Evolutionary conservation across 2,113 vertebrate genomes (phyloP).

Genomic region (Gila orcuttii): DNA sequence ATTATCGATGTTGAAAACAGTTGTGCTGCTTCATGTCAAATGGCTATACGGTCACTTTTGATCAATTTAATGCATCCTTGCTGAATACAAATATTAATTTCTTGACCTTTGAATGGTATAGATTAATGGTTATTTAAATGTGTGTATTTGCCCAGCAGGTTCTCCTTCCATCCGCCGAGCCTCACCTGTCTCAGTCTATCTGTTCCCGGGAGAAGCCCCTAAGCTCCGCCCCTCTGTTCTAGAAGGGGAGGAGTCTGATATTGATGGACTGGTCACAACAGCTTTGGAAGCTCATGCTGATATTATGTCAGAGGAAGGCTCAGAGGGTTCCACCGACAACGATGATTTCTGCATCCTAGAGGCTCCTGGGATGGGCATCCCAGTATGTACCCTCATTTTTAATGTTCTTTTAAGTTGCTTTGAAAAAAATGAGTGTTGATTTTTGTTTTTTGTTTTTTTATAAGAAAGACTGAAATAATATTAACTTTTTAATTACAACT

Average conservation of each 20-base stretch:
- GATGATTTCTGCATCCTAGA: conserved; percentile 94
- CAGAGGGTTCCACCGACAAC: conserved; percentile 81
- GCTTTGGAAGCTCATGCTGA: conserved; percentile 73
- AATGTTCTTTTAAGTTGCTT: not conserved
- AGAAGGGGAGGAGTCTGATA: conserved; percentile 67
- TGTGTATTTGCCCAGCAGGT: conserved; percentile 62
- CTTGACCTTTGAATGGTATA: not conserved
- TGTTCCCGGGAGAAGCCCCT: conserved; percentile 85
- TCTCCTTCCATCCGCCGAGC: conserved; percentile 73
- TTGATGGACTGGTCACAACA: conserved; percentile 70
- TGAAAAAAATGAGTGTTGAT: not conserved
- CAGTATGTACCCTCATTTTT: conserved; percentile 69
- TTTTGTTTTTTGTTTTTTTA: no score
- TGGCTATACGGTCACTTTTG: not conserved
- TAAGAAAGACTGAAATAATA: no score
- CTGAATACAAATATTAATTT: not conserved
- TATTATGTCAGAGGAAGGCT: conserved; percentile 75
- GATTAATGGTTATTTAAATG: conserved; percentile 1
- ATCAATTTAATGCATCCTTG: not conserved
- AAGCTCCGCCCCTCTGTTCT: conserved; percentile 57
- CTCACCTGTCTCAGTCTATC: conserved; percentile 85
- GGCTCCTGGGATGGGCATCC: conserved; percentile 89
- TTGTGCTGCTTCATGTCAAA: not conserved
- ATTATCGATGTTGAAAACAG: not conserved
- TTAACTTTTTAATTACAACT: not conserved